phyloP scores from a whole-genome alignment of 2,113 vertebrate species.

The Varanus komodoensis region DNA sequence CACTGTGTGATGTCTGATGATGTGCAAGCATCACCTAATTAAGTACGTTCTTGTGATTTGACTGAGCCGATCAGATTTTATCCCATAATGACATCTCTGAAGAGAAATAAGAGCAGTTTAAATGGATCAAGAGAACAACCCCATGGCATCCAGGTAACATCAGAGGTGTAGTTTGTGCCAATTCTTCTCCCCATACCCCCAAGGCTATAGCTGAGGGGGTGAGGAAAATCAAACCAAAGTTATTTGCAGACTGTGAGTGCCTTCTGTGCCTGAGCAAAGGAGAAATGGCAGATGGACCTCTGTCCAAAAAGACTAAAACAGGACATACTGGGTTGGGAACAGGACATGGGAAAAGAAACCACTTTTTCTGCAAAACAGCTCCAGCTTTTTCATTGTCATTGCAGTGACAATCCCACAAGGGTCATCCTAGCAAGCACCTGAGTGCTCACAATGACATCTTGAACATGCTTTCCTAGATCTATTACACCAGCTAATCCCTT shows the following conservation, averaged over 20 bases:
- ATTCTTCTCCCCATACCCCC: too few species aligned
- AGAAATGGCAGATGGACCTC: not conserved
- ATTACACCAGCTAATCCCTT: not conserved
- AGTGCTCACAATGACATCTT: slow-evolving; percentile 1
- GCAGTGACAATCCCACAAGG: not conserved
- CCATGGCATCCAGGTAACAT: too few species aligned
- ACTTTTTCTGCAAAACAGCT: not conserved
- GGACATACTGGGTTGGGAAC: not conserved
- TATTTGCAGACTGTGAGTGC: not conserved
- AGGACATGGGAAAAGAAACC: too few species aligned
- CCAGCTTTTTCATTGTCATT: not conserved
- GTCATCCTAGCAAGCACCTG: not conserved
- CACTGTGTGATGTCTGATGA: not conserved
- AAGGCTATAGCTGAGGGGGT: too few species aligned
- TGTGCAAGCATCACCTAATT: not conserved
- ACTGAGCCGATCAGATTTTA: not conserved
- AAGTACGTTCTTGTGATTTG: not conserved
- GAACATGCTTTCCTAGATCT: not conserved
- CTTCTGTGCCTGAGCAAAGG: not conserved
- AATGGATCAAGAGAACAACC: too few species aligned
- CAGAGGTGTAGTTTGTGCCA: too few species aligned
- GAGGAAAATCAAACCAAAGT: not conserved
- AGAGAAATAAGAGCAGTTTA: not conserved
- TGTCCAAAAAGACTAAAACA: not conserved
- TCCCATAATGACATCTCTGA: not conserved